phyloP scores from a whole-genome alignment of 64 coral and sea anemone genomes.

The Pocillopora verrucosa region DNA sequence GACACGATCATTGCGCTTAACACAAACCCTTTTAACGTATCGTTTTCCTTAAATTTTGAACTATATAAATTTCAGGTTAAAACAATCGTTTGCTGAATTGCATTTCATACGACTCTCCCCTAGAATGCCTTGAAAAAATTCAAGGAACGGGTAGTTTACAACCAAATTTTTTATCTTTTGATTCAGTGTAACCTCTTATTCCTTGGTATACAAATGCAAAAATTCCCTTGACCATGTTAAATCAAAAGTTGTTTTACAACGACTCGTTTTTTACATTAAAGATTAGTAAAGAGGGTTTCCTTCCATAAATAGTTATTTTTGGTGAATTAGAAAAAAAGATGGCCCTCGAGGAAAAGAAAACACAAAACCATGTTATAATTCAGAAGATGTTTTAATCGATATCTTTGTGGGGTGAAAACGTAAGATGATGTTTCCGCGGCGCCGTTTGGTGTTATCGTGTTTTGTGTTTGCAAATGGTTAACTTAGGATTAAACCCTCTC shows the following conservation, averaged over 20 bases:
- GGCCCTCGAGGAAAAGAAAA: slow-evolving; percentile 51
- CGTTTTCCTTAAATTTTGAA: neutral
- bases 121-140: neutral
- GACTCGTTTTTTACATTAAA: slow-evolving; percentile 34
- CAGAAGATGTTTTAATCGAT: slow-evolving; percentile 38
- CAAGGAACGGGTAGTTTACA: neutral
- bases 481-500: neutral
- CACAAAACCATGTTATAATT: slow-evolving; percentile 37
- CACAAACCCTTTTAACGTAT: slow-evolving; percentile 6
- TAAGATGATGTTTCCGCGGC: slow-evolving; percentile 6
- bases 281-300: slow-evolving; percentile 18
- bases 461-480: slow-evolving; percentile 14
- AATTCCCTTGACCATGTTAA: neutral
- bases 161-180: neutral
- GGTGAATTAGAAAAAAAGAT: slow-evolving; percentile 54
- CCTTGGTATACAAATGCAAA: neutral
- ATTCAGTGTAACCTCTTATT: neutral
- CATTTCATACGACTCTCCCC: neutral
- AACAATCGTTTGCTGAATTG: neutral
- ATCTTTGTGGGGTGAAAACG: slow-evolving; percentile 34
- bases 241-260: slow-evolving; percentile 18
- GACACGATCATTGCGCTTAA: neutral
- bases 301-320: slow-evolving; percentile 55
- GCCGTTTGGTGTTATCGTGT: slow-evolving; percentile 17
- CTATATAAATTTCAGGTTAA: neutral